Evolutionary conservation across 2,888 invertebrate species (phyloP), one percentile per base, ranked within the genome.

Genomic region (Lycia hirtaria): DNA sequence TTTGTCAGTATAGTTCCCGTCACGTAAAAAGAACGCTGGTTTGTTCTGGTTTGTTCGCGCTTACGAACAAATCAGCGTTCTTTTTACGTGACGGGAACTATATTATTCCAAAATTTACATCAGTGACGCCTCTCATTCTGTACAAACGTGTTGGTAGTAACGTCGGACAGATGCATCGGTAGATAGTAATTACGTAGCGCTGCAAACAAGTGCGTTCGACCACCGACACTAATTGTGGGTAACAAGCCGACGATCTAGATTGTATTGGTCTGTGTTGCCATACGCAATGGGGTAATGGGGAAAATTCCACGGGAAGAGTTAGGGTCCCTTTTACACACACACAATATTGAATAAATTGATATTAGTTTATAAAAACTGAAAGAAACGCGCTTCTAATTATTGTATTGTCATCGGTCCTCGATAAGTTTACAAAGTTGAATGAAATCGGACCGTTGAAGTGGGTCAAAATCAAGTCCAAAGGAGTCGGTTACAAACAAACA

Each of bases 221-320:
- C 45, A 17, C 33, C 32, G 12, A 4, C 35, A 15, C 37, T 55
- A 49, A 55, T 55, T 43, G 37, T 15, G 15, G 32, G 20, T 24
- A 48, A 55, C 54, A 14, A 55, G 43, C 55, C 48, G 35, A 49
- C 48, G 37, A 54, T 54, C 40, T 32, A 32, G 53, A 53, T 38
- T 45, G 32, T 24, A n/a, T 22, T 48, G 28, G 19, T 15, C n/a
- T 26, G 26, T 41, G 26, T 41, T 41, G 15, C 26, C 26, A 26
- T 26, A n/a, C 4, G 3, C 4, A 5, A 6, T 12, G 30, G 12
- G 12, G 12, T 12, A 3, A 30, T 26, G 7, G 26, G n/a, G n/a
- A n/a, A n/a, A n/a, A n/a, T n/a, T n/a, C n/a, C n/a, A n/a, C n/a
- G n/a, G n/a, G n/a, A n/a, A n/a, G n/a, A n/a, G n/a, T n/a, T n/a